These are phyloP conservation scores for Eospalax fontanierii DNA, from an alignment of 2,797 vertebrate genomes.

Conservation along the genomic window DNA sequence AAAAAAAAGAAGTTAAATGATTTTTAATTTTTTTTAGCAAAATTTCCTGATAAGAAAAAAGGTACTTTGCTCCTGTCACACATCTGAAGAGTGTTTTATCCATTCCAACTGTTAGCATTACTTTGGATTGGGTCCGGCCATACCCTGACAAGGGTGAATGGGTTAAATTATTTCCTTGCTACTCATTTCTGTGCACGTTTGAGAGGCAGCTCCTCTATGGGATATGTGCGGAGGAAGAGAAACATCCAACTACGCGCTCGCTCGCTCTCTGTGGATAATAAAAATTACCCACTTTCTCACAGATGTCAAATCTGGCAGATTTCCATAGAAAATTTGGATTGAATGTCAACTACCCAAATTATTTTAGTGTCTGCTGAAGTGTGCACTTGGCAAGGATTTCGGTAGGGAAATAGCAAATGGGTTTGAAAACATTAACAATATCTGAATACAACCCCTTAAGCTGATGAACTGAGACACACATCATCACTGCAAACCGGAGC, in stretches of 20 bases:
- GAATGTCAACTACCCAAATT: constrained; percentile 91
- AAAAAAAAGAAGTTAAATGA: no score
- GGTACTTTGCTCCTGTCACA: neutral
- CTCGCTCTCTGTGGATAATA: constrained; percentile 91
- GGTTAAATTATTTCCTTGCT: constrained; percentile 87
- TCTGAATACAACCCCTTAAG: constrained; percentile 91
- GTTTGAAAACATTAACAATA: constrained; percentile 92
- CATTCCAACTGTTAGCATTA: constrained; percentile 6
- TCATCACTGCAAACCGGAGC: constrained; percentile 74
- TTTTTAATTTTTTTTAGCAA: constrained; percentile 12
- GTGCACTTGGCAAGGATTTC: constrained; percentile 90
- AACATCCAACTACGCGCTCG: constrained; percentile 86
- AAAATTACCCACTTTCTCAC: constrained; percentile 92
- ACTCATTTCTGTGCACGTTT: constrained; percentile 77
- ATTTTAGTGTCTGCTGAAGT: constrained; percentile 92
- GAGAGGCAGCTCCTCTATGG: constrained; percentile 82
- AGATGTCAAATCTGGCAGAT: constrained; percentile 92
- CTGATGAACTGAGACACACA: constrained; percentile 85
- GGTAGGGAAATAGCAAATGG: constrained; percentile 91
- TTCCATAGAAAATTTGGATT: constrained; percentile 92
- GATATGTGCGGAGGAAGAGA: constrained; percentile 88
- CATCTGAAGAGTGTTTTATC: neutral
- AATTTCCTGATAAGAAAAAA: neutral
- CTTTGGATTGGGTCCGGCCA: constrained; percentile 1
- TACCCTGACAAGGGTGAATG: constrained; percentile 73